Evolutionary conservation across 2,113 vertebrate genomes (phyloP).

Genomic region (Tichodroma muraria): DNA sequence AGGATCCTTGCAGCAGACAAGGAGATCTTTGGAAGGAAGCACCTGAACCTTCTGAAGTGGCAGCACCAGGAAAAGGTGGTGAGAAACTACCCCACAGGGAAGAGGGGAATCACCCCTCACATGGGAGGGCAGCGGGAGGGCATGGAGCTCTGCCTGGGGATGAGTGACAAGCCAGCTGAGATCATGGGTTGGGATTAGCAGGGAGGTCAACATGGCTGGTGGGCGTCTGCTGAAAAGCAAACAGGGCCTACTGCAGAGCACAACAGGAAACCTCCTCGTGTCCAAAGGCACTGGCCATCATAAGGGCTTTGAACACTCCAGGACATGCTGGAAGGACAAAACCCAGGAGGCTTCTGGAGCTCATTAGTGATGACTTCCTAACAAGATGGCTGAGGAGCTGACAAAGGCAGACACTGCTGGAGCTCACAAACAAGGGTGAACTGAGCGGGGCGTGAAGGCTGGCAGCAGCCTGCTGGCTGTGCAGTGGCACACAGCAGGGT

Average conservation of each 20-base stretch:
- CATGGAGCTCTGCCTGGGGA: background rate
- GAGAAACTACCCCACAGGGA: background rate
- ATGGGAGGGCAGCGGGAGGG: background rate
- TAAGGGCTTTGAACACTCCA: background rate
- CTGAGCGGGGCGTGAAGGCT: background rate
- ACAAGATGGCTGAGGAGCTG: background rate
- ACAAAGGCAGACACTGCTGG: background rate
- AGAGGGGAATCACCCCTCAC: background rate
- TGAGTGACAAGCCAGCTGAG: background rate
- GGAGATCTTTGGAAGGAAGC: background rate
- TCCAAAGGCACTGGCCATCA: background rate
- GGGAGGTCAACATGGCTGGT: background rate
- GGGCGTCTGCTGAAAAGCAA: background rate
- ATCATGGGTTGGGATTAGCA: background rate
- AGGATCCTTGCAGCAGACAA: background rate
- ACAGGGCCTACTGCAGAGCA: background rate
- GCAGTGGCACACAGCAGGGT: background rate
- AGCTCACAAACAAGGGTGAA: background rate
- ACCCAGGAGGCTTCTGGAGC: background rate
- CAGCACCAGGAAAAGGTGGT: background rate
- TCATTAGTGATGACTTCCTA: background rate
- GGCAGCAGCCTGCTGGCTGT: background rate
- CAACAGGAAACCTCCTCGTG: background rate
- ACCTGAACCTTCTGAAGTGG: background rate
- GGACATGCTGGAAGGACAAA: background rate